phyloP scores from a whole-genome alignment of 2,888 invertebrate genomes.

The Gasteruption jaculator region DNA sequence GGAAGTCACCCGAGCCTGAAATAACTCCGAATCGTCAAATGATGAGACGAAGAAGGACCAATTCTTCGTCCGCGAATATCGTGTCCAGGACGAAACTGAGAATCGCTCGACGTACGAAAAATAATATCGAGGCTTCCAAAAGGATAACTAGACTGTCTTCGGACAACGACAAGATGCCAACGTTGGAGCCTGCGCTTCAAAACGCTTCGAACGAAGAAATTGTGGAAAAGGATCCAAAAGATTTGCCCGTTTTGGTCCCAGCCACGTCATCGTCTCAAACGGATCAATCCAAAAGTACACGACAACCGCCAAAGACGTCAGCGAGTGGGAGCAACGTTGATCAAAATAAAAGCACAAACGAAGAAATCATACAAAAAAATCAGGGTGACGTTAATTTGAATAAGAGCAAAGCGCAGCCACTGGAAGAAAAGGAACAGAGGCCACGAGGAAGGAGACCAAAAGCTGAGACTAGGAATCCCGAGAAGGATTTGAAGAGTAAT shows the following conservation, averaged over 20 bases:
- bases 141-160: conserved; percentile 31
- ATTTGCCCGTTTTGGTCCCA: conserved; percentile 32
- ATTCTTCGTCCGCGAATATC: conserved; percentile 6
- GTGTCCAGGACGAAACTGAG: conserved; percentile 28
- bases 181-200: conserved; percentile 40
- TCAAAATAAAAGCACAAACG: too few species aligned
- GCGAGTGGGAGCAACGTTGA: conserved; percentile 11
- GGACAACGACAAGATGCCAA: conserved; percentile 59
- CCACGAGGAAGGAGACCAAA: conserved; percentile 15
- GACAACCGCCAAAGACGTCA: neutral
- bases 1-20: neutral
- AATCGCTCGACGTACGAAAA: conserved; percentile 11
- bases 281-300: conserved; percentile 13
- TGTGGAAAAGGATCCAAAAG: conserved; percentile 23
- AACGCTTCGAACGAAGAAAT: conserved; percentile 20
- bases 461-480: conserved; percentile 10
- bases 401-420: too few species aligned
- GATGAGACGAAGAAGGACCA: conserved; percentile 2
- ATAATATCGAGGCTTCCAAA: conserved; percentile 20
- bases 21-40: neutral
- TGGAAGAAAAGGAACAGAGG: conserved; percentile 18
- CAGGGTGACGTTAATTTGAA: too few species aligned
- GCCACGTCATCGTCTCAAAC: conserved; percentile 14
- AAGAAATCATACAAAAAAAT: too few species aligned
- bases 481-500: conserved; percentile 24